phyloP scores from a whole-genome alignment of 2,113 vertebrate genomes.

The Copsychus sechellarum region DNA sequence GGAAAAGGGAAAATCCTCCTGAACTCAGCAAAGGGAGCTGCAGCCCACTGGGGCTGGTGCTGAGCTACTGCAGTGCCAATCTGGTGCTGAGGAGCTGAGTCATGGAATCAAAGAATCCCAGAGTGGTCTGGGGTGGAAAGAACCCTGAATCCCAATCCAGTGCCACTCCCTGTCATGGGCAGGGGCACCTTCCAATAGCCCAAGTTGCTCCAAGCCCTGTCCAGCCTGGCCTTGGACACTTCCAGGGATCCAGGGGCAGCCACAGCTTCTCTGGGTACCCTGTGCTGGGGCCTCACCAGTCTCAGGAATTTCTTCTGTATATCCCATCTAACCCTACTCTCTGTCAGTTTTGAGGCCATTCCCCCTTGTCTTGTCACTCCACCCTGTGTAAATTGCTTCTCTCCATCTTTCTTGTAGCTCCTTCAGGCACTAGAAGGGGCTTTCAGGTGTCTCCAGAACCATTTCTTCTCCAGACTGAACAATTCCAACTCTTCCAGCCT shows the following conservation, averaged over 20 bases:
- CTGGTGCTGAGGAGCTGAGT: too few species aligned
- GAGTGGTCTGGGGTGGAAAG: too few species aligned
- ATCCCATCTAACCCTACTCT: accelerated
- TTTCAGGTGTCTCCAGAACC: neutral
- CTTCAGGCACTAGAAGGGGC: neutral
- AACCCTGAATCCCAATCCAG: too few species aligned
- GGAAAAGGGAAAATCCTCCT: too few species aligned
- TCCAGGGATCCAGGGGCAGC: neutral
- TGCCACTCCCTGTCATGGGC: too few species aligned
- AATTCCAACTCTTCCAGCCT: neutral
- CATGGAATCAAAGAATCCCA: too few species aligned
- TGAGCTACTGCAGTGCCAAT: too few species aligned
- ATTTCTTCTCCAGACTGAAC: neutral
- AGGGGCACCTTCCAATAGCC: neutral
- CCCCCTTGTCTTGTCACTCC: neutral
- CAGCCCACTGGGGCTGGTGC: too few species aligned
- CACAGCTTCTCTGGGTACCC: neutral
- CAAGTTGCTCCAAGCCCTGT: neutral
- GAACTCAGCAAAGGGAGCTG: too few species aligned
- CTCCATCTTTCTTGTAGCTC: neutral
- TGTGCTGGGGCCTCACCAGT: accelerated
- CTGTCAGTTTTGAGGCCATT: neutral
- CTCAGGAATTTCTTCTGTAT: neutral
- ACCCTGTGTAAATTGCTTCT: neutral
- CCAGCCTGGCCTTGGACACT: neutral